Evolutionary conservation across 2,113 vertebrate genomes (phyloP), one percentile per base, ranked within the genome.

Genomic region (mouse (Mus musculus)): DNA sequence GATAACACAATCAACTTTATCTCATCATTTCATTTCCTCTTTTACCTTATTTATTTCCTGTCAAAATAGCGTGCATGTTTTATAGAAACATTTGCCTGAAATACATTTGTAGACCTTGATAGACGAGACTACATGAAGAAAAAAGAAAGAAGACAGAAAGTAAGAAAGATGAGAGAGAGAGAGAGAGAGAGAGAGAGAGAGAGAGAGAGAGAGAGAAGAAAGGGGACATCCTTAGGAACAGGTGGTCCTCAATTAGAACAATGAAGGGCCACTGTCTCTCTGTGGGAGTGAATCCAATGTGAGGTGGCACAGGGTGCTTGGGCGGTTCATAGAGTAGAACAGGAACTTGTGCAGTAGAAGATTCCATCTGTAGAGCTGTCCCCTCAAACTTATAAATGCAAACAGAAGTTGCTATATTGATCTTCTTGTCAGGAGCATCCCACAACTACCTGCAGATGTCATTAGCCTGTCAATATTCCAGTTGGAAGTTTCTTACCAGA

Each of bases 121-220:
- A 56, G 78, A 56, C 4, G 78, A 81, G 30, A 5, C 33, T 81
- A 80, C 36, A 20, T 56, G 19, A 56, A 56, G 54, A 56, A 19
- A 20, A 33, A 36, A 36, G 12, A 67, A 12, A 9, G 28, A 11
- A 67, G 26, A 12, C 3, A 67, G 63, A 67, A 28, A 2, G 14
- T 3, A 56, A 56, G 14, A 14, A 14, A 56, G 13, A 56, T 1
- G 12, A 22, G 22, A 61, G 6, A 2, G 7, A 22, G 5, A 22
- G 2, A 22, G 1, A 16, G 22, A 22, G 5, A 56, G 13, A 13
- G 12, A 22, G 22, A 61, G 5, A 1, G 7, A 22, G 4, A 22
- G 2, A 22, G 2, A 17, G 22, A 22, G 6, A 7, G 7, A 26
- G 24, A 26, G 20, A 26, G 9, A 28, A 30, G 13, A 16, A 69